Percentiles rank a stretch among this genome's conserved stretches.
phyloP scores from a whole-genome alignment of 53 echinoderm and acorn worm species.

The Pentamera pediparva region DNA sequence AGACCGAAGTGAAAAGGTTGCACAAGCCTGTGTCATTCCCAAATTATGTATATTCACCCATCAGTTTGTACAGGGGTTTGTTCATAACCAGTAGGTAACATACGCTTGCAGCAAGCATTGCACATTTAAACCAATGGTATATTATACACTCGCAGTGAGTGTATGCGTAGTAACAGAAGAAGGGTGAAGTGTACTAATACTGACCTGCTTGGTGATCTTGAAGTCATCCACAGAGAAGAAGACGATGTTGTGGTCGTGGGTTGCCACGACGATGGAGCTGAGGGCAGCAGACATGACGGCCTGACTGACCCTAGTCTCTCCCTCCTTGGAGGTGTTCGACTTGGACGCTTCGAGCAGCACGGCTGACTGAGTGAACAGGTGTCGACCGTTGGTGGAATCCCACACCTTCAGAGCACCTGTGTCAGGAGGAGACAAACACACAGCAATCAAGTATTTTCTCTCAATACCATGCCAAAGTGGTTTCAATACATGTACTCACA shows the following conservation, averaged over 20 bases:
- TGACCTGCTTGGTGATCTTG: constrained; percentile 24
- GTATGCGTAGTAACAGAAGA: no score
- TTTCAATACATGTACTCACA: not conserved
- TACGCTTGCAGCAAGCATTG: no score
- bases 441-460: not conserved
- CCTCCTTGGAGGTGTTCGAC: constrained; percentile 13
- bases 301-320: constrained; percentile 25
- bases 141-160: no score
- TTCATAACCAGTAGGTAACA: no score
- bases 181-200: not conserved
- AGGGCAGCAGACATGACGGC: constrained; percentile 3
- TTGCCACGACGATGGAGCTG: not conserved
- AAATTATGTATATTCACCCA: no score
- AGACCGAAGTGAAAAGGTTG: no score
- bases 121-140: no score
- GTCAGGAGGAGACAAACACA: not conserved
- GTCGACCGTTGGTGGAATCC: not conserved
- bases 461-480: not conserved
- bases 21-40: no score
- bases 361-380: constrained; percentile 14
- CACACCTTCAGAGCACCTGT: constrained; percentile 19
- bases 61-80: no score
- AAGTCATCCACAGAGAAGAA: constrained; percentile 12
- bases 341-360: constrained; percentile 12
- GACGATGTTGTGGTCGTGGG: constrained; percentile 23